Base-by-base conservation (phyloP, 92 coral and sea anemone species). In the Phenganax subtilis region DNA sequence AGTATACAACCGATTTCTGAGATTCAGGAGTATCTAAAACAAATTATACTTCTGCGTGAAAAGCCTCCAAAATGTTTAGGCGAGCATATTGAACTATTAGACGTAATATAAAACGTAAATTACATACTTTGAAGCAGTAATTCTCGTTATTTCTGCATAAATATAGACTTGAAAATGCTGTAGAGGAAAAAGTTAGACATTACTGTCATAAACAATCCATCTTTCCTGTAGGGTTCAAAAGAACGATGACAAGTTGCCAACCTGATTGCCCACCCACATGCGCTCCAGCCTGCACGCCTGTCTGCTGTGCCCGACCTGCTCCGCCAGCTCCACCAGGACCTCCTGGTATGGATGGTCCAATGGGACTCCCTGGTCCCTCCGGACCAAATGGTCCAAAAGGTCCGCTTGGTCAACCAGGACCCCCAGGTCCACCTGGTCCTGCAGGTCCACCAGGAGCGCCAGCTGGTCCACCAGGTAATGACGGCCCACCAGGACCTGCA, bases 361-460 rank as follows among this genome's bases (percentile, higher is more conserved):
- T 91, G 92, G 98, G 98, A 10, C 75, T 87, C 65, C 90, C 98
- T 53, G 98, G 98, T 71, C 92, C 96, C 64, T 85, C 61, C 47
- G 98, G 98, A 61, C 98, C 98, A 0, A 92, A 94, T 58, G 98
- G 98, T 74, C 98, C 98, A 0, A 94, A 94, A 74, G 98, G 98
- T 57, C 98, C 98, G 65, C 92, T 93, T 59, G 98, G 98, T 73
- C 97, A 91, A 47, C 92, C 98, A 12, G 98, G 98, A 15, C 90
- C 88, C 10, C 96, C 96, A 53, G 98, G 98, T 70, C 97, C 94
- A 10, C 94, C 97, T 14, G 98, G 98, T 9, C 88, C 92, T 75
- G 92, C 97, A 51, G 98, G 98, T 12, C 91, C 88, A 57, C 98
- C 98, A 28, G 98, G 98, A 53, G 55, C 86, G 37, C 97, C 98